These are phyloP conservation scores for Arge pagana DNA, from an alignment of 2,888 invertebrate genomes.

Conservation along the genomic window DNA sequence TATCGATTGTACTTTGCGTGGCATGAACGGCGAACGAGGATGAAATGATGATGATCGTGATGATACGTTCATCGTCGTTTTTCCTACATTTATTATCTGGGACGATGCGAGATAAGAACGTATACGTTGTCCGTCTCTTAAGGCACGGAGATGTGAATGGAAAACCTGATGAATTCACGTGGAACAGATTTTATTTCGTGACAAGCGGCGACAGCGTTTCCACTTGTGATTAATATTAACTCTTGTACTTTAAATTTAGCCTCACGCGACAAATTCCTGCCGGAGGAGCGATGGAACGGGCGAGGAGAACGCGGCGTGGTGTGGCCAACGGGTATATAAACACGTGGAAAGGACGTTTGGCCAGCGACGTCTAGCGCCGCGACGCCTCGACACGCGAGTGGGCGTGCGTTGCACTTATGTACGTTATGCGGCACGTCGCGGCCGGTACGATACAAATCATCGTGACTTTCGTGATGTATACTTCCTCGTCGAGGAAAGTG, in stretches of 20 bases:
- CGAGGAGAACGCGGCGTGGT: no score
- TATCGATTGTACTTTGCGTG: no score
- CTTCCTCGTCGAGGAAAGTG: background rate
- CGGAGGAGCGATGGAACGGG: background rate
- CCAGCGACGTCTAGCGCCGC: constrained; percentile 30
- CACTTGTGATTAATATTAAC: constrained; percentile 18
- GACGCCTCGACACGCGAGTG: constrained; percentile 26
- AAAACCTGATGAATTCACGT: no score
- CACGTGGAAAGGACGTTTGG: constrained; percentile 6
- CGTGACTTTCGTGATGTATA: background rate
- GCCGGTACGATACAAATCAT: constrained; percentile 1
- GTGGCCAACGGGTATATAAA: no score
- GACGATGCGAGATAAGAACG: no score
- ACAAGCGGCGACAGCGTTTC: constrained; percentile 11
- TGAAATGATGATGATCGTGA: no score
- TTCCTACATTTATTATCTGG: no score
- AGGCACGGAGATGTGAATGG: no score
- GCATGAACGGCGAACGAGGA: no score
- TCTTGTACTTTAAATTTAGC: constrained; percentile 12
- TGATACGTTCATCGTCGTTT: no score
- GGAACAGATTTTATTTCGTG: no score
- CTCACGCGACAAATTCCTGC: constrained; percentile 16
- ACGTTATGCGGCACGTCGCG: constrained; percentile 1
- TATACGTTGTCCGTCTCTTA: no score
- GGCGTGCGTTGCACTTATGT: constrained; percentile 1